Base-by-base conservation (phyloP, 2,888 invertebrate species). In the Drosophila stalkeri region DNA sequence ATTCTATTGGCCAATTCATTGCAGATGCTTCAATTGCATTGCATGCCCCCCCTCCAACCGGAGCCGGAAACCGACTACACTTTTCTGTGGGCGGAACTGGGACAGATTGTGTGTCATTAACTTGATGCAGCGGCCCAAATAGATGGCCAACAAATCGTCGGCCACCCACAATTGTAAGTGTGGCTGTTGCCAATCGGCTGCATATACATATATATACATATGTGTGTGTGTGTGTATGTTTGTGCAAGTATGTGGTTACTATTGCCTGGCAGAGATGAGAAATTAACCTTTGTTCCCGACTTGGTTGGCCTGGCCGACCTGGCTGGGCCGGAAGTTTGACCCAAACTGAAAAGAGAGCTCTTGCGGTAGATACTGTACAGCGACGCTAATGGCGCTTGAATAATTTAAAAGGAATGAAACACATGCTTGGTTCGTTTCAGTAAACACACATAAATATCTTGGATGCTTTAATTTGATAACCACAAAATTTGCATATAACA, bases 1-100 rank as follows among this genome's bases (percentile, higher is more conserved):
- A 83, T 86, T 80, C 82, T 81, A 90, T 90, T 86, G 81, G 83
- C 87, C 91, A 91, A 91, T 91, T 91, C 80, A 89, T 82, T 83
- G 77, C 91, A 91, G 90, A 78, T 82, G 78, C 81, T 79, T 81
- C 78, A 86, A 80, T 64, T 75, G 51, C 72, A 59, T 61, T 27
- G 27, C 27, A 27, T 27, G 27, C 6, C 27, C 39, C 44, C 27
- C 39, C 44, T 14, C 51, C 31, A 44, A 18, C 54, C 52, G 57
- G 39, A 33, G 59, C 62, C 72, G 75, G 65, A 71, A 80, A 52
- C 72, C 47, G 47, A 54, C 61, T 68, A 68, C 49, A 43, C 18
- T 51, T 35, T 27, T 65, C 55, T 69, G 68, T 69, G 62, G 60
- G 44, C 62, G 57, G 59, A 63, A 64, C 64, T 61, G 74, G 64